Conservation (phyloP, 2,888 invertebrate genomes). For the Dicranocentrus wangi region DNA sequence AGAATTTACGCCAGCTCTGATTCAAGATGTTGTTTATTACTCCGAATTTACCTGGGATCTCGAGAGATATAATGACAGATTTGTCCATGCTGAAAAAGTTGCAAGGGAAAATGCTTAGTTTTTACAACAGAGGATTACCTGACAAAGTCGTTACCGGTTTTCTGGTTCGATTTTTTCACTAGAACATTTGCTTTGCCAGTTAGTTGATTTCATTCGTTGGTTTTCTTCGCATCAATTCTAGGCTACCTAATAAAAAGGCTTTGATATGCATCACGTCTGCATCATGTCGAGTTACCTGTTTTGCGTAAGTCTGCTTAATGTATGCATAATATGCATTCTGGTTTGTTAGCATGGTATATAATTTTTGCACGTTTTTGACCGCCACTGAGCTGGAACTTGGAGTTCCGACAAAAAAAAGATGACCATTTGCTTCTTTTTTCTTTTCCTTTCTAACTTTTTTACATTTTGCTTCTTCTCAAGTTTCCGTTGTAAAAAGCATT, state of each 20-base stretch:
- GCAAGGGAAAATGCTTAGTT: neutral
- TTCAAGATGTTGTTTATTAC: constrained; percentile 28
- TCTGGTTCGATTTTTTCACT: constrained; percentile 17
- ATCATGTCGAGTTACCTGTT: too few species aligned
- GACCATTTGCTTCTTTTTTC: too few species aligned
- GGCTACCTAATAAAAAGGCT: too few species aligned
- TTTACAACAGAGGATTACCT: constrained; percentile 6
- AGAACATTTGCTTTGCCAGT: too few species aligned
- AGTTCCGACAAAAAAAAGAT: too few species aligned
- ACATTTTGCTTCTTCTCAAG: too few species aligned
- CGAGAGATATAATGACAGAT: neutral
- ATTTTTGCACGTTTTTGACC: too few species aligned
- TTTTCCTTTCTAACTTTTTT: too few species aligned
- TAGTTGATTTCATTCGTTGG: neutral
- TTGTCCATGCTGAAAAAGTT: neutral
- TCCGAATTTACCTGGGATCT: neutral
- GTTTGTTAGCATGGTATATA: neutral
- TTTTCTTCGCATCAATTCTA: too few species aligned
- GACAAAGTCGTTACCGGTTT: neutral
- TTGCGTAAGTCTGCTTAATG: too few species aligned
- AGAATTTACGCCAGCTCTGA: neutral
- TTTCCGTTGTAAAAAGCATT: too few species aligned
- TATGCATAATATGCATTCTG: neutral
- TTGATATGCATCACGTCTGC: neutral
- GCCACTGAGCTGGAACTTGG: too few species aligned